Conservation (phyloP, 2,113 vertebrate genomes). For the Heterotis niloticus region DNA sequence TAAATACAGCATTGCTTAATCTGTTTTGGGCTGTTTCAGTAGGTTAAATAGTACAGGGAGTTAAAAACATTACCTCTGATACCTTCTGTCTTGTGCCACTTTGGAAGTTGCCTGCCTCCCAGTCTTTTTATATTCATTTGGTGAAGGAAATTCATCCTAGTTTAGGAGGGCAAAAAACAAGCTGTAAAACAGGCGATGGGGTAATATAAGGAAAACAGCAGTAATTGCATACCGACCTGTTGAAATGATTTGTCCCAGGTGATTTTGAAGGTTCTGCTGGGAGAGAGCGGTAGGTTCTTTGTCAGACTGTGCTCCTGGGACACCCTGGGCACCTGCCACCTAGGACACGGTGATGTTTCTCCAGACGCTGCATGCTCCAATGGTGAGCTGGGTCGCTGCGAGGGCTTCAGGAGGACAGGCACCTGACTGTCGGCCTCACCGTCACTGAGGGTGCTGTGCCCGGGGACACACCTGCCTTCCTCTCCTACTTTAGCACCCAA, state of each 20-base stretch:
- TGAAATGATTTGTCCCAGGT: constrained; percentile 63
- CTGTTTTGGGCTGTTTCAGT: not conserved
- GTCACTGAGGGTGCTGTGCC: not conserved
- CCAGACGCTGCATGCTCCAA: constrained; percentile 29
- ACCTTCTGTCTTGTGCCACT: not conserved
- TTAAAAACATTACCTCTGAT: not conserved
- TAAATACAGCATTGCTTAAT: not conserved
- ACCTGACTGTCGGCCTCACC: constrained; percentile 66
- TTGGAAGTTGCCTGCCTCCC: not conserved
- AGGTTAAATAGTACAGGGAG: not conserved
- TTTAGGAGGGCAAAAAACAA: not conserved
- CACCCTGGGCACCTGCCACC: constrained; percentile 65
- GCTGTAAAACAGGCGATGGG: not conserved
- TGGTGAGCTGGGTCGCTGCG: constrained; percentile 39
- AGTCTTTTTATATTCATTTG: not conserved
- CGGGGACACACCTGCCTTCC: constrained; percentile 27
- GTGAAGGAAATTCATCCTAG: not conserved
- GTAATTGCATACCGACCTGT: constrained; percentile 50
- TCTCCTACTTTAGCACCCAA: constrained; percentile 39
- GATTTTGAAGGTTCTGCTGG: constrained; percentile 60
- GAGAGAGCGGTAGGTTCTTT: constrained; percentile 49
- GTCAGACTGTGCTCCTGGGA: constrained; percentile 48
- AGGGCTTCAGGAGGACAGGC: constrained; percentile 64
- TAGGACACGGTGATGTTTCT: constrained; percentile 57
- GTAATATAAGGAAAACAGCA: no score